Evolutionary conservation across 2,888 invertebrate genomes (phyloP).

Genomic region (Herminia tarsipennalis): DNA sequence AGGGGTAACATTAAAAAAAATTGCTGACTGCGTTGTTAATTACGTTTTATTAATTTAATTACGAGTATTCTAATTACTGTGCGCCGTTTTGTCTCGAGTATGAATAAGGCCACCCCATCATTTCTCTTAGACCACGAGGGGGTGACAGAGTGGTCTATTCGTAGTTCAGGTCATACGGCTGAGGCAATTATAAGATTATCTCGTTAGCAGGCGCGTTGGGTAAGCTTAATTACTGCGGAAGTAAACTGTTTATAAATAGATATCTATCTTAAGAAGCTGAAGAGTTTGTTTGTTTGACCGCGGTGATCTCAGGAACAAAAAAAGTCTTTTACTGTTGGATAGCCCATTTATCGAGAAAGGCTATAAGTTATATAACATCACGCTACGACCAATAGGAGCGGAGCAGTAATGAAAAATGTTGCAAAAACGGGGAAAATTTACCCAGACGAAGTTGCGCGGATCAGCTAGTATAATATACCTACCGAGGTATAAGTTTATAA

Average conservation of each 20-base stretch:
- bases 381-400: too few species aligned
- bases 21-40: conserved; percentile 21
- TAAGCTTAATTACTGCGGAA: neutral
- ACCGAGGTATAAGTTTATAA: too few species aligned
- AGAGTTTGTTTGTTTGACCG: too few species aligned
- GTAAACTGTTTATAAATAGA: too few species aligned
- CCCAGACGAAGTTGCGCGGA: too few species aligned
- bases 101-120: conserved; percentile 3
- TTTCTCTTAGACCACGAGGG: neutral
- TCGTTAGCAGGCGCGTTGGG: conserved; percentile 4
- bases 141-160: conserved; percentile 8
- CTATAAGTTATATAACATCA: too few species aligned
- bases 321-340: too few species aligned
- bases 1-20: conserved; percentile 17
- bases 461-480: too few species aligned
- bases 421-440: too few species aligned
- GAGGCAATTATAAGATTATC: conserved; percentile 8
- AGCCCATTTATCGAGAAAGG: too few species aligned
- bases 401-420: too few species aligned
- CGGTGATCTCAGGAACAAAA: too few species aligned
- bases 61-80: conserved; percentile 33
- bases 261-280: neutral
- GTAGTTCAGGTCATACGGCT: neutral
- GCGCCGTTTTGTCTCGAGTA: conserved; percentile 7
- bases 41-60: conserved; percentile 32